Evolutionary conservation across 1,140 invertebrate genomes (phyloP), one percentile per base, ranked within the genome.

Genomic region (Pemphigus obesinymphae): DNA sequence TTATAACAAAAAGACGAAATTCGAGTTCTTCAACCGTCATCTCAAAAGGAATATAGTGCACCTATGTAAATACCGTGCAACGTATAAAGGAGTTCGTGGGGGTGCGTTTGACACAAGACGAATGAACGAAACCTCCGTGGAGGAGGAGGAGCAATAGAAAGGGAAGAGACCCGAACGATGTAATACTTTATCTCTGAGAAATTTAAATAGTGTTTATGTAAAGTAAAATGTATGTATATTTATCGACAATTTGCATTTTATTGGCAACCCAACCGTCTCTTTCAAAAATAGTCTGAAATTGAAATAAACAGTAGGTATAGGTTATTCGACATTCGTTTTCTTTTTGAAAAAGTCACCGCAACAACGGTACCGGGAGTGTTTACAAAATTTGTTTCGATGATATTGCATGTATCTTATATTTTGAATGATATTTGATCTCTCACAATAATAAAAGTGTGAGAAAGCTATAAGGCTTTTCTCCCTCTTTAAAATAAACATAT

Each of bases 121-220:
- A 72, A 43, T 10, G 15, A 2, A 72, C n/a, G 15, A 7, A n/a
- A 43, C 23, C 37, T 40, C 37, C 37, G 37, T 10, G 3, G 31
- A 8, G 45, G 20, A 13, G 31, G 20, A 68, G 8, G 34, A 3
- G 29, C n/a, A 75, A 50, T 5, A 31, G 29, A 53, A 53, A 40
- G 23, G 48, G 7, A 55, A 55, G 29, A 76, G 15, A 55, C 37
- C 4, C 61, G 43, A 45, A 4, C 34, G 26, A 76, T 55, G 73
- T 34, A 58, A 76, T 73, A 76, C 15, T 76, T 55, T 40, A 37
- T 58, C 34, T 55, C 15, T 37, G 20, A 55, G 23, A 78, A 58
- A 78, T 78, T 78, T 78, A 78, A 80, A 80, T 43, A 61, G 76
- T 63, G 76, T 80, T 80, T 45, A 45, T 63, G 75, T 61, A 78